Base-by-base conservation (phyloP, 2,888 invertebrate species). In the Himalopsyche tibetana region DNA sequence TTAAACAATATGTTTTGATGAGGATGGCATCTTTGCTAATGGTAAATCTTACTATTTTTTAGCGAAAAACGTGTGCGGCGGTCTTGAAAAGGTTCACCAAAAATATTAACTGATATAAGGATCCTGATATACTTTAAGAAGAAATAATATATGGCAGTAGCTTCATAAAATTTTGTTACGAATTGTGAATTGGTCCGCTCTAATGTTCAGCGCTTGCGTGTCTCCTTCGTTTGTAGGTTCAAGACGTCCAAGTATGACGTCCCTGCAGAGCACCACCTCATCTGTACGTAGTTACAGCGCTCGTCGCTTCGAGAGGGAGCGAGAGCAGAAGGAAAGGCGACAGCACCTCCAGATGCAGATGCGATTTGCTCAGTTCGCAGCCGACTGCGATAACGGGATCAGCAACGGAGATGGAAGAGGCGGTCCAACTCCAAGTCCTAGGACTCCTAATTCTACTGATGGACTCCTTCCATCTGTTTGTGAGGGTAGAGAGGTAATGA, bases 191-290 rank as follows among this genome's bases (percentile, higher is more conserved):
- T 15, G 74, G 36, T 40, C 63, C n/a, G 28, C 86, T 86, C 87
- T 87, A 87, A 87, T 87, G 51, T 83, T 38, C 40, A 74, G 74
- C 74, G 74, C 74, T 74, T 12, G 74, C 74, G 28, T 74, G 15
- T 36, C 74, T 42, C 36, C 8, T 17, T 51, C 12, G n/a, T 6
- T n/a, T 42, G n/a, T 92, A 97, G 97, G 97, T 94, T 97, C 97
- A 91, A 94, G 97, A 94, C 95, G 97, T 94, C 97, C 97, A 93
- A 97, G 97, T 94, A 93, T 97, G 94, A 96, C 96, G 89, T 97
- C 97, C 89, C 94, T 97, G 90, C 97, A 97, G 91, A 97, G 97
- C 94, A 96, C 95, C 91, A 95, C 95, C 89, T 97, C 96, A 88
- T 97, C 97, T 83, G 95, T 96, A 89, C 95, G 96, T 90, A 97